Conservation (phyloP, 2,797 vertebrate genomes). For the Microhierax caerulescens region DNA sequence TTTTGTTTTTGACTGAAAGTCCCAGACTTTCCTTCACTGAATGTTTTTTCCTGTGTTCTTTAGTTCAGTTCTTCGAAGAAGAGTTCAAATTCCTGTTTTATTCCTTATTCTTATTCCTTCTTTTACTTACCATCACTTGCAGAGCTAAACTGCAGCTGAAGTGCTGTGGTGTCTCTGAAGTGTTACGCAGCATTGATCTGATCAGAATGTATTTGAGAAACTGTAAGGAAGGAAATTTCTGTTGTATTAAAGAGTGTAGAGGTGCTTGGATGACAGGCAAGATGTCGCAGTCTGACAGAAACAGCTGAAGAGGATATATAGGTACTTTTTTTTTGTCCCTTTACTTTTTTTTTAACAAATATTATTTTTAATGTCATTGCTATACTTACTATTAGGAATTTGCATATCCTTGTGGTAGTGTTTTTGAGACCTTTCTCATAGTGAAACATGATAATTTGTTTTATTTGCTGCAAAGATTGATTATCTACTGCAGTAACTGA, state of each 20-base stretch:
- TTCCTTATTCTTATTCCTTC: conserved; percentile 20
- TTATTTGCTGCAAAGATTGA: neutral
- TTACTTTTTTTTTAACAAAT: neutral
- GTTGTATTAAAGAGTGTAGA: neutral
- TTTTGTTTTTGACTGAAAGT: neutral
- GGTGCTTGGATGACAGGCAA: neutral
- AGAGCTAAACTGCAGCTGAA: neutral
- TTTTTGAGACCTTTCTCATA: conserved; percentile 12
- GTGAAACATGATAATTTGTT: neutral
- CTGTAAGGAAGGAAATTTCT: neutral
- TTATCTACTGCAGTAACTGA: neutral
- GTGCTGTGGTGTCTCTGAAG: neutral
- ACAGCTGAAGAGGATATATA: neutral
- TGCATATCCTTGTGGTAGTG: neutral
- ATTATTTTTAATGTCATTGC: neutral
- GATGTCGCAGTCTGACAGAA: neutral
- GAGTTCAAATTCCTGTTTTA: conserved; percentile 11
- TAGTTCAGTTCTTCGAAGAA: neutral
- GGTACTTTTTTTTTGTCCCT: neutral
- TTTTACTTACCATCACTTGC: neutral
- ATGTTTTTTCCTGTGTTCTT: neutral
- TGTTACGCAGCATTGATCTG: neutral
- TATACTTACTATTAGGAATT: neutral
- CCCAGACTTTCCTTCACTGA: neutral
- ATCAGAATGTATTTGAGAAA: neutral